phyloP scores from a whole-genome alignment of 2,888 invertebrate species.

The Danaus chrysippus region DNA sequence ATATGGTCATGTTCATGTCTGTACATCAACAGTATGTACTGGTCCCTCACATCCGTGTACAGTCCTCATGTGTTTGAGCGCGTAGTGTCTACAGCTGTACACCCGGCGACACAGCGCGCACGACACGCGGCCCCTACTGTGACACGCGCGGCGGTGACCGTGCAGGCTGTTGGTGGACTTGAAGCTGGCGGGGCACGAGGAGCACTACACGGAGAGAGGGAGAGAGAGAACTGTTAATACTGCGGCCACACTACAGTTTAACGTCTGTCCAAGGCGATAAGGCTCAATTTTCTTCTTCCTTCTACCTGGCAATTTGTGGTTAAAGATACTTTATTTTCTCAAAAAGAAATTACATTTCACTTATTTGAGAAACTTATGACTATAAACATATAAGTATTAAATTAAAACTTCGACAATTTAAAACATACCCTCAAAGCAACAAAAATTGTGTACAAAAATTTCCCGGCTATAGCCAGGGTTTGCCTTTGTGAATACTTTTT shows the following conservation, averaged over 20 bases:
- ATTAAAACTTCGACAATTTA: too few relatives aligned
- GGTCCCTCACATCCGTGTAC: constrained; percentile 39
- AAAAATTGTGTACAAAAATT: too few relatives aligned
- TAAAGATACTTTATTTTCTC: too few relatives aligned
- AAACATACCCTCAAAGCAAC: too few relatives aligned
- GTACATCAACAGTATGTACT: constrained; percentile 14
- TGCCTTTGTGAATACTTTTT: too few relatives aligned
- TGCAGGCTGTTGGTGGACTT: constrained; percentile 52
- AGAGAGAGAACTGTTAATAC: constrained; percentile 22
- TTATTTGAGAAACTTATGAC: too few relatives aligned
- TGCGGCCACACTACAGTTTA: not conserved
- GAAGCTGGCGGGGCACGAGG: constrained; percentile 51
- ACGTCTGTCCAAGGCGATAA: not conserved
- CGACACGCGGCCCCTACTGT: constrained; percentile 37
- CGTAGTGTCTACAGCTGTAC: constrained; percentile 49
- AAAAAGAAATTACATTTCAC: too few relatives aligned
- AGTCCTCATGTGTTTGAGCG: constrained; percentile 43
- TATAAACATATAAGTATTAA: too few relatives aligned
- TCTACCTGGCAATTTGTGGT: too few relatives aligned
- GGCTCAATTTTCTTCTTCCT: too few relatives aligned
- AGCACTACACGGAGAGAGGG: too few relatives aligned
- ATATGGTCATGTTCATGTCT: constrained; percentile 6
- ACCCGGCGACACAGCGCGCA: constrained; percentile 35
- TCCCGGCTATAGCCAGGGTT: too few relatives aligned
- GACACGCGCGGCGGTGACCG: constrained; percentile 49